Conservation (phyloP, 2,797 vertebrate species). For the Hafferia zeledoni region DNA sequence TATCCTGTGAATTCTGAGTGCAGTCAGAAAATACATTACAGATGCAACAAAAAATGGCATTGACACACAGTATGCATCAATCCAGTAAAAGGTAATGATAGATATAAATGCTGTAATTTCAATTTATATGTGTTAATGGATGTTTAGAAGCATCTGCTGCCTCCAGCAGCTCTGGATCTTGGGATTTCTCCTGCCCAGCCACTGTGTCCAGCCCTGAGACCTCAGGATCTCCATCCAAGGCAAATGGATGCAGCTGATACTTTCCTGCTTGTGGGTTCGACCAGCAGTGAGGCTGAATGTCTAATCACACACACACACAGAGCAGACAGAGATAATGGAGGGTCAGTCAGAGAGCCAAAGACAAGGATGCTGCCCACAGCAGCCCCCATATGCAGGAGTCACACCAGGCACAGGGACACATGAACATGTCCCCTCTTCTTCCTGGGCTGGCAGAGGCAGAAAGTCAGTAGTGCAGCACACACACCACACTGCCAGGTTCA, state of each 20-base stretch:
- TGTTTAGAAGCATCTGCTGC: not conserved
- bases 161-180: not conserved
- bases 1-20: not conserved
- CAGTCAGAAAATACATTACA: not conserved
- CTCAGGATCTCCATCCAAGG: rapidly evolving
- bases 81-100: not conserved
- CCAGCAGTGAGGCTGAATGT: not conserved
- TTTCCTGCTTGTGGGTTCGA: not conserved
- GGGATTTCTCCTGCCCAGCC: not conserved
- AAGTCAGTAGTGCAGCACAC: not conserved
- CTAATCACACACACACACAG: no score
- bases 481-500: rapidly evolving
- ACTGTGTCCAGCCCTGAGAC: not conserved
- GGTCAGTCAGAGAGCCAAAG: not conserved
- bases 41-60: not conserved
- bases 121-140: not conserved
- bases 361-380: rapidly evolving
- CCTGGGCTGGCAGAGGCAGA: not conserved
- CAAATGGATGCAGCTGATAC: not conserved
- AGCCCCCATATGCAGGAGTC: not conserved
- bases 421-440: rapidly evolving
- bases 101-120: not conserved
- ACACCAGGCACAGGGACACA: not conserved
- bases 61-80: not conserved
- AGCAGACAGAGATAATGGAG: not conserved